Percentiles rank a stretch among this genome's conserved stretches.
These are phyloP conservation scores for Hylaeus volcanicus DNA, from an alignment of 1,140 invertebrate species.

Conservation along the genomic window DNA sequence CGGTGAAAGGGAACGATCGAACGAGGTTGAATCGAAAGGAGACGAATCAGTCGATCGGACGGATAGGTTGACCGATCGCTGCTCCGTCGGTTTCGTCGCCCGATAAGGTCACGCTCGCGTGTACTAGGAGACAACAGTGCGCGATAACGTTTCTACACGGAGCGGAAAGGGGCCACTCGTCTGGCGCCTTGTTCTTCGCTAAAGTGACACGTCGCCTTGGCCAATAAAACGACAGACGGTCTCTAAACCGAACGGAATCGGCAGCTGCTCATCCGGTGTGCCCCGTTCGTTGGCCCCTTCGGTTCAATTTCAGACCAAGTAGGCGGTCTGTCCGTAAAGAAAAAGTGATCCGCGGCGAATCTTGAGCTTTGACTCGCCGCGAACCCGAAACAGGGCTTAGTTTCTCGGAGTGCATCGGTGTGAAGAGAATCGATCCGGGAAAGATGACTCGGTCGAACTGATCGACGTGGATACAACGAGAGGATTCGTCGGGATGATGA, in stretches of 20 bases:
- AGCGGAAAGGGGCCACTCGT: conserved; percentile 36
- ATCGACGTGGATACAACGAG: conserved; percentile 7
- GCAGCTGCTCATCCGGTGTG: conserved; percentile 36
- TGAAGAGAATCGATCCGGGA: not conserved
- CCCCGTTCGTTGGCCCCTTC: conserved; percentile 22
- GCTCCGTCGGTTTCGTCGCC: conserved; percentile 2
- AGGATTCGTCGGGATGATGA: conserved; percentile 68
- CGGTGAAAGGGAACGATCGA: no score
- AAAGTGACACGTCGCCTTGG: conserved; percentile 40
- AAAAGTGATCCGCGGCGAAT: not conserved
- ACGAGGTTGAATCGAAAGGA: not conserved
- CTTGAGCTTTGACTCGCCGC: not conserved
- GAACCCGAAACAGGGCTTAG: not conserved
- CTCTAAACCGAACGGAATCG: conserved; percentile 23
- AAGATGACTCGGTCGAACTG: conserved; percentile 20
- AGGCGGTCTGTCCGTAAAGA: not conserved
- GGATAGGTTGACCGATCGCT: not conserved
- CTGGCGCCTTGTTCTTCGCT: conserved; percentile 49
- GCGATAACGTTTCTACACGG: conserved; percentile 42
- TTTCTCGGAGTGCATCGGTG: no score
- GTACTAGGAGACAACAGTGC: conserved; percentile 7
- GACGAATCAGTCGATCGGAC: no score
- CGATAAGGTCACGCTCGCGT: conserved; percentile 32
- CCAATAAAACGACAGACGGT: conserved; percentile 44
- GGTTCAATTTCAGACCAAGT: conserved; percentile 15